Evolutionary conservation across 2,888 invertebrate genomes (phyloP).

Genomic region (Acrocera orbiculus): DNA sequence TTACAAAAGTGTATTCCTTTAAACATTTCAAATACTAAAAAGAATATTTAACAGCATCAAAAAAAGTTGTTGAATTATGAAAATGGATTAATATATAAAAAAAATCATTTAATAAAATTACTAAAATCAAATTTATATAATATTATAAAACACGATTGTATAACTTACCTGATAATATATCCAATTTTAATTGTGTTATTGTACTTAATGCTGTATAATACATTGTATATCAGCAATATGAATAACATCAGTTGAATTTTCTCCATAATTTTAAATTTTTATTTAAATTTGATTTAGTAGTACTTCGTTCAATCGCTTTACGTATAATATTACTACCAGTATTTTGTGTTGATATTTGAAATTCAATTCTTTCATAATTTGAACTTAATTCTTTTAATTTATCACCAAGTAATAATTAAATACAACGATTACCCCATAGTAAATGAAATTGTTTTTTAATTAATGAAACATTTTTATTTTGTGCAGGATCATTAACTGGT

Average conservation of each 20-base stretch:
- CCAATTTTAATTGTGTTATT: conserved; percentile 73
- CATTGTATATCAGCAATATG: conserved; percentile 76
- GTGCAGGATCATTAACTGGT: conserved; percentile 26
- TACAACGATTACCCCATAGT: conserved; percentile 37
- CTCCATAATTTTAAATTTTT: conserved; percentile 42
- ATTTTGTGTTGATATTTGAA: conserved; percentile 23
- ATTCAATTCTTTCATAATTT: conserved; percentile 27
- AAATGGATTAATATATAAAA: too few relatives aligned
- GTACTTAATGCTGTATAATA: conserved; percentile 84
- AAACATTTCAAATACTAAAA: too few relatives aligned
- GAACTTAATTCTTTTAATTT: conserved; percentile 24
- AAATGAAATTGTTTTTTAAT: conserved; percentile 36
- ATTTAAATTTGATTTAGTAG: conserved; percentile 32
- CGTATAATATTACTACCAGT: conserved; percentile 37
- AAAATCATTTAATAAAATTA: too few relatives aligned
- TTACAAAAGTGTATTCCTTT: too few relatives aligned
- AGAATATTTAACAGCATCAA: too few relatives aligned
- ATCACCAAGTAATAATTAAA: conserved; percentile 39
- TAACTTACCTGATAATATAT: conserved; percentile 79
- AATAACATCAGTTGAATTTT: conserved; percentile 59
- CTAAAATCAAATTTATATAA: too few relatives aligned
- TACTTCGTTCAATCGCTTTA: conserved; percentile 41
- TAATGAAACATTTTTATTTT: conserved; percentile 28
- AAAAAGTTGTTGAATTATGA: too few relatives aligned
- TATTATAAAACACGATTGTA: too few relatives aligned